phyloP scores from a whole-genome alignment of 37 sponge, comb jelly and placozoan genomes.

The Aphrocallistes beatrix region DNA sequence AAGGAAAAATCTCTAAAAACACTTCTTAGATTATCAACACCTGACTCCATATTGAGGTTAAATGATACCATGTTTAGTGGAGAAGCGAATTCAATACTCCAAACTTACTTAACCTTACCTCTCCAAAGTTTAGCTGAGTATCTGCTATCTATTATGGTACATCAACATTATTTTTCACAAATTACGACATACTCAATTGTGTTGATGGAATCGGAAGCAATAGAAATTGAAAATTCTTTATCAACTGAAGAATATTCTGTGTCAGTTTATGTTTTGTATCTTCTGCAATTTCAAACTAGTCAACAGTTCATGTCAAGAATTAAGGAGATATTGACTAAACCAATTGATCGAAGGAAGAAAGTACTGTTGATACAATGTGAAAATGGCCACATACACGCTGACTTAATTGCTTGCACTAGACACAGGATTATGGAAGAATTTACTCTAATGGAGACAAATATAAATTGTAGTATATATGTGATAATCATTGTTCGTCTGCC shows the following conservation, averaged over 20 bases:
- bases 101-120: not conserved
- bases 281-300: constrained; percentile 9
- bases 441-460: not conserved
- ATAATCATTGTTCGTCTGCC: not conserved
- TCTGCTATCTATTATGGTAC: not conserved
- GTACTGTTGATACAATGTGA: not conserved
- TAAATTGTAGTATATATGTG: not conserved
- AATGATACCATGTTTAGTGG: not conserved
- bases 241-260: not conserved
- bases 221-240: not conserved
- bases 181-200: not conserved
- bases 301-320: not conserved
- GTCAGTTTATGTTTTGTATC: not conserved
- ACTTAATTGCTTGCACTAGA: not conserved
- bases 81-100: not conserved
- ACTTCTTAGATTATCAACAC: not conserved
- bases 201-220: not conserved
- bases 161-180: not conserved
- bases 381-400: not conserved
- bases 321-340: not conserved
- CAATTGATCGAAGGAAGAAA: not conserved
- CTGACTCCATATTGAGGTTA: not conserved
- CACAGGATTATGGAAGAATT: not conserved
- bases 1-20: not conserved
- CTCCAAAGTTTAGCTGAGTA: not conserved